Base-by-base conservation (phyloP, 2,888 invertebrate species). In the Autographa gamma region DNA sequence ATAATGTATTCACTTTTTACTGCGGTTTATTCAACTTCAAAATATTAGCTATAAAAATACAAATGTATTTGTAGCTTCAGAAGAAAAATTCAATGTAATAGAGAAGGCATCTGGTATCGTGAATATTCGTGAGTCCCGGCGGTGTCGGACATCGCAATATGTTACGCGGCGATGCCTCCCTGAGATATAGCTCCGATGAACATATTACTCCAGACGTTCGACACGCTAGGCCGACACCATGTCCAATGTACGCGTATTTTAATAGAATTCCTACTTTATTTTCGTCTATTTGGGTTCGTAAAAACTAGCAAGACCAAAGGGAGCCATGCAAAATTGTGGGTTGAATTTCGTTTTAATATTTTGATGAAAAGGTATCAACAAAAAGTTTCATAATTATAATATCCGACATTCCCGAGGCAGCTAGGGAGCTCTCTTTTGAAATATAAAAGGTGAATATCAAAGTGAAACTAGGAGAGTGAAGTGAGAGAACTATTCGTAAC, bases 381-480 rank as follows among this genome's bases (percentile, higher is more conserved):
- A 58, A 38, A 52, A 74, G 43, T 31, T 60, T 54, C 63, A 64
- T 64, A 18, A 54, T 60, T 60, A 60, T 38, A 60, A 13, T 64
- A 56, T 41, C 7, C 18, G 48, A 43, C 16, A 69, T 64, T 60
- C 48, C 34, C 41, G 59, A 60, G 58, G 16, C 16, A 34, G 61
- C 60, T 31, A 52, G 54, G 32, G 34, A 64, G 65, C 54, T 73
- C 68, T n/a, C 54, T 63, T 18, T 68, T 69, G 59, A 62, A 77
- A 81, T 69, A 77, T 34, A 78, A 78, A 78, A 73, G 63, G 74
- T 66, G 62, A 73, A 73, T 68, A 62, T 18, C 34, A 48, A 66
- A 73, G 32, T 63, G 41, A 18, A 62, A 63, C 63, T 63, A 48
- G 62, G 62, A 52, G 58, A 48, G 6, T n/a, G 48, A 48, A n/a